Percentiles rank a stretch among this genome's conserved stretches.
phyloP scores from a whole-genome alignment of 2,113 vertebrate genomes.

The Cyprinodon variegatus region DNA sequence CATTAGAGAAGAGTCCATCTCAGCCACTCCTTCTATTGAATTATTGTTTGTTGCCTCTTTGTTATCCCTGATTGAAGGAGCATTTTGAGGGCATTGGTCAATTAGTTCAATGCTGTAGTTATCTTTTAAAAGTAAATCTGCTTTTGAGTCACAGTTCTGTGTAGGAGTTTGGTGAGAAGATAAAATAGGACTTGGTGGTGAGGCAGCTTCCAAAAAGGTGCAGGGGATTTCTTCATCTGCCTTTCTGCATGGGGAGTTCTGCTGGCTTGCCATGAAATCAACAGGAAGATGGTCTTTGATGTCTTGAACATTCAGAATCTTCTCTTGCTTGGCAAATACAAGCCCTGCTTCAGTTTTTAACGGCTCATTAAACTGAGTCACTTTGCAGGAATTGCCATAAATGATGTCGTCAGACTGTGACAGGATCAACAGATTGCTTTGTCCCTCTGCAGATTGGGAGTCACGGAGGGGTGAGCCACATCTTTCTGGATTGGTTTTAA shows the following conservation, averaged over 20 bases:
- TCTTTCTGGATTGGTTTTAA: conserved; percentile 50
- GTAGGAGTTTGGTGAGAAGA: conserved; percentile 34
- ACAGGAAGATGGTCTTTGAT: conserved; percentile 67
- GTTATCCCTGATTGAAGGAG: conserved; percentile 26
- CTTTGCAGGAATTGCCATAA: conserved; percentile 49
- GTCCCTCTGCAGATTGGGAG: conserved; percentile 52
- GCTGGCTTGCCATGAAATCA: conserved; percentile 71
- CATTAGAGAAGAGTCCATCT: conserved; percentile 63
- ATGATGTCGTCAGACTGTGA: conserved; percentile 51
- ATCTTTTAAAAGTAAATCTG: conserved; percentile 45
- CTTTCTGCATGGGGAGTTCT: conserved; percentile 62
- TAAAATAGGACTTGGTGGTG: conserved; percentile 55
- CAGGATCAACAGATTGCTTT: conserved; percentile 68
- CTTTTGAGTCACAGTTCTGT: conserved; percentile 32
- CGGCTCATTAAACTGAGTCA: conserved; percentile 39
- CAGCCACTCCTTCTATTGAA: conserved; percentile 29
- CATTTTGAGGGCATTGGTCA: conserved; percentile 48
- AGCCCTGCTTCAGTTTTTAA: conserved; percentile 45
- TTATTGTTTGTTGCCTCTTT: conserved; percentile 34
- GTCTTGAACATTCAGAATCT: conserved; percentile 66
- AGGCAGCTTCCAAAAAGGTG: conserved; percentile 35
- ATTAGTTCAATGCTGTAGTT: conserved; percentile 39
- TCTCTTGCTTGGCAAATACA: conserved; percentile 50
- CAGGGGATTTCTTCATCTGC: conserved; percentile 53
- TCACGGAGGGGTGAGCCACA: conserved; percentile 40